Evolutionary conservation across 2,888 invertebrate species (phyloP).

Genomic region (Neelides folsomi): DNA sequence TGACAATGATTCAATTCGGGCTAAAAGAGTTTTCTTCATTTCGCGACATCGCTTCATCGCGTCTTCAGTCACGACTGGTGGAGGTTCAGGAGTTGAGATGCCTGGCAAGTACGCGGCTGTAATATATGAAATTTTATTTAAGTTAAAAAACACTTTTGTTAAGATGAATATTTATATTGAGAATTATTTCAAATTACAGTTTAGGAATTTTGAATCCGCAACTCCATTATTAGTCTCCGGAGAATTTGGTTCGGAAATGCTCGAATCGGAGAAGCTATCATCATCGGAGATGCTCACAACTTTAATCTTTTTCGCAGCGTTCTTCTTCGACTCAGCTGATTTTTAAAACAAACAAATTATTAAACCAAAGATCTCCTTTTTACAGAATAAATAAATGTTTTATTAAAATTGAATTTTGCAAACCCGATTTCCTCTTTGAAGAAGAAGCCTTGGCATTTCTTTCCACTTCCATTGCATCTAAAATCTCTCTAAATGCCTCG

Average conservation of each 20-base stretch:
- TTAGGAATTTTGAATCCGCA: not conserved
- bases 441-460: conserved; percentile 34
- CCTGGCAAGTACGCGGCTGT: not conserved
- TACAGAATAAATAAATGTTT: too few relatives aligned
- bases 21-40: conserved; percentile 84
- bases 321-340: too few relatives aligned
- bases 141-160: not conserved
- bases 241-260: too few relatives aligned
- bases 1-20: conserved; percentile 71
- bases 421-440: conserved; percentile 12
- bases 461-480: conserved; percentile 30
- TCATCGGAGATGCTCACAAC: too few relatives aligned
- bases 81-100: not conserved
- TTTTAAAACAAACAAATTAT: too few relatives aligned
- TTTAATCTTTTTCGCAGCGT: too few relatives aligned
- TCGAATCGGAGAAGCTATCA: too few relatives aligned
- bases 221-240: too few relatives aligned
- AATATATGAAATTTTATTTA: too few relatives aligned
- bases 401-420: not conserved
- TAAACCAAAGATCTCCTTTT: too few relatives aligned
- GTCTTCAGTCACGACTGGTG: conserved; percentile 55
- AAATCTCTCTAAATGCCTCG: not conserved
- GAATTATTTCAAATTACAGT: conserved; percentile 3
- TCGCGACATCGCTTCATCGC: conserved; percentile 77
- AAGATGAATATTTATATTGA: not conserved